Conservation (phyloP, 2,113 vertebrate genomes). For the Sinocyclocheilus rhinocerous region DNA sequence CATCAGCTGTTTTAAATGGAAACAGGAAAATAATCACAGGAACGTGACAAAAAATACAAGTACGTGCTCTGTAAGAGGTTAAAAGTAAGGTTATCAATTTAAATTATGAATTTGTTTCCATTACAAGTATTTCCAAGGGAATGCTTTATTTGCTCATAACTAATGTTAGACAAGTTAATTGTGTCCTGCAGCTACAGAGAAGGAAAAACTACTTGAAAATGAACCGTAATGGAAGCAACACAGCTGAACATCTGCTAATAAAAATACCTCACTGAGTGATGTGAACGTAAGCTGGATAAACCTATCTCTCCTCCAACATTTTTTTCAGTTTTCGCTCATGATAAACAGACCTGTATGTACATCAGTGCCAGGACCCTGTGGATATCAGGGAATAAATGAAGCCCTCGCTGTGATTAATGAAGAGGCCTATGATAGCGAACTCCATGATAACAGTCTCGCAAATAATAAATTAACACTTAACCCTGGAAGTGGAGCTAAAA, state of each 20-base stretch:
- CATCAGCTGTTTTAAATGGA: no score
- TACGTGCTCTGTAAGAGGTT: background rate
- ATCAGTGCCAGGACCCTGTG: constrained; percentile 75
- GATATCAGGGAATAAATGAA: constrained; percentile 81
- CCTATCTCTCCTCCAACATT: constrained; percentile 42
- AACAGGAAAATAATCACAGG: no score
- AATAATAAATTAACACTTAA: constrained; percentile 81
- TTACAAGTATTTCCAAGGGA: background rate
- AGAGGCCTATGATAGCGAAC: constrained; percentile 76
- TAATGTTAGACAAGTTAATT: background rate
- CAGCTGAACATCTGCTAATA: constrained; percentile 16
- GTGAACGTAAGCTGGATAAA: constrained; percentile 42
- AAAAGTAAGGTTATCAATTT: background rate
- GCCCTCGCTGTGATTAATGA: constrained; percentile 80
- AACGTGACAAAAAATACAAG: no score
- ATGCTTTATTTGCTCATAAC: background rate
- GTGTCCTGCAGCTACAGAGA: background rate
- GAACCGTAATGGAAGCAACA: background rate
- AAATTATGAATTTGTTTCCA: background rate
- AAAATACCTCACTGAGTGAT: constrained; percentile 31
- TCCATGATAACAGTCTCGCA: constrained; percentile 78
- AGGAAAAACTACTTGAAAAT: background rate
- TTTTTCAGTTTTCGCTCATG: constrained; percentile 54
- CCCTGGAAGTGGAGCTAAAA: constrained; percentile 57
- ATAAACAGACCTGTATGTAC: constrained; percentile 80